These are phyloP conservation scores for Probaryconus sp. DNA, from an alignment of 1,140 invertebrate genomes.

Conservation along the genomic window DNA sequence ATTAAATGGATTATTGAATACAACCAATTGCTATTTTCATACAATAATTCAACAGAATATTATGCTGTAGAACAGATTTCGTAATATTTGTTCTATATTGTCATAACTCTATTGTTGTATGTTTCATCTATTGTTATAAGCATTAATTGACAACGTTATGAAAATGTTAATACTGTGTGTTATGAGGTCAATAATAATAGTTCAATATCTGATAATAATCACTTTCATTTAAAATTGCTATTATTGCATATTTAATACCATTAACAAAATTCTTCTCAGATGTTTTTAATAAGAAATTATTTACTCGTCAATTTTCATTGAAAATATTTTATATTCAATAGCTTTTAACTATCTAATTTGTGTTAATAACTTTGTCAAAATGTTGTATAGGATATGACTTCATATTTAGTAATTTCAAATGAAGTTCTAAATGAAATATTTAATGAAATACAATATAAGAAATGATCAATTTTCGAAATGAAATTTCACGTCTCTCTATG, in stretches of 20 bases:
- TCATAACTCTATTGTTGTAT: background rate
- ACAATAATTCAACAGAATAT: constrained; percentile 5
- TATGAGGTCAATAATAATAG: constrained; percentile 13
- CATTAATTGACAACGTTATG: constrained; percentile 21
- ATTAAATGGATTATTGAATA: too few relatives aligned
- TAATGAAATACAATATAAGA: constrained; percentile 21
- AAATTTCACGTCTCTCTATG: constrained; percentile 30
- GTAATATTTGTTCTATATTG: constrained; percentile 4
- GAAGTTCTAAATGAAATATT: constrained; percentile 4
- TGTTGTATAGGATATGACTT: background rate
- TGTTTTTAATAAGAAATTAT: background rate
- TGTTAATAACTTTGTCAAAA: background rate
- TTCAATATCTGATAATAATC: constrained; percentile 15
- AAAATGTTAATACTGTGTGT: constrained; percentile 12
- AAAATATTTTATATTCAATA: too few relatives aligned
- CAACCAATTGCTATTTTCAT: constrained; percentile 21
- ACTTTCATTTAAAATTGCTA: constrained; percentile 5
- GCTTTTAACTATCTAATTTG: too few relatives aligned
- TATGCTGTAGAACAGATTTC: constrained; percentile 6
- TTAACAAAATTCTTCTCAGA: too few relatives aligned
- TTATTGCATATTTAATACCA: constrained; percentile 1
- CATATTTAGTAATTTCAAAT: constrained; percentile 11
- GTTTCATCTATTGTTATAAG: constrained; percentile 25
- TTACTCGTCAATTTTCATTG: too few relatives aligned
- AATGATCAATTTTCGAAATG: constrained; percentile 18